These are phyloP conservation scores for Heteromyza rotundicornis DNA, from an alignment of 2,888 invertebrate species.

Conservation along the genomic window DNA sequence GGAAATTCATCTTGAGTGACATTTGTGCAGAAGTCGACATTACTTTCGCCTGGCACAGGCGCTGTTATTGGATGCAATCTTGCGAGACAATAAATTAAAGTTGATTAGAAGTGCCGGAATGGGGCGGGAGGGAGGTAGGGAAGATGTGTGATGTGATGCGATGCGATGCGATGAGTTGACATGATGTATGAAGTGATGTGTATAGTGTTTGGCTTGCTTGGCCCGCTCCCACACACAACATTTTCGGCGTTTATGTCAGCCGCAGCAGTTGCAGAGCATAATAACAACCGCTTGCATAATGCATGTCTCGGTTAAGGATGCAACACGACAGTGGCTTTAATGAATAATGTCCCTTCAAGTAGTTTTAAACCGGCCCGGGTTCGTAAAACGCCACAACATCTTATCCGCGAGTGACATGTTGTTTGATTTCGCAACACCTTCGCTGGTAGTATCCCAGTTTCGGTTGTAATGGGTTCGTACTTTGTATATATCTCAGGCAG, in stretches of 20 bases:
- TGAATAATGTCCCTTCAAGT: background rate
- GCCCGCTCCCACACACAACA: background rate
- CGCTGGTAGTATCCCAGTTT: background rate
- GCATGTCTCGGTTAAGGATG: background rate
- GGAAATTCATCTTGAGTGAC: background rate
- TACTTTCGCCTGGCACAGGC: constrained; percentile 4
- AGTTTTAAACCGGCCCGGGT: background rate
- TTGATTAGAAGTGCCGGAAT: constrained; percentile 1
- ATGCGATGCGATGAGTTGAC: background rate
- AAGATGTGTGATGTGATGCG: background rate
- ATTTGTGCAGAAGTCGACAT: constrained; percentile 2
- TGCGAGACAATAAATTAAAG: constrained; percentile 3
- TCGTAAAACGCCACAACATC: background rate
- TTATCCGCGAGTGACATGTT: background rate
- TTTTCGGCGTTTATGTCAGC: background rate
- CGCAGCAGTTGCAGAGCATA: background rate
- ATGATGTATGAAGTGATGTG: background rate
- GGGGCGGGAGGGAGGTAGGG: background rate
- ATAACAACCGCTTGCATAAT: background rate
- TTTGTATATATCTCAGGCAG: no score
- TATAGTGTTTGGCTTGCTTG: no score
- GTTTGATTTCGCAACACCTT: background rate
- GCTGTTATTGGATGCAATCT: constrained; percentile 6
- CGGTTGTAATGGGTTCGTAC: no score
- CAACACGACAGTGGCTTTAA: background rate